Conservation (phyloP, 2,113 vertebrate genomes). For the Callionymus lyra region DNA sequence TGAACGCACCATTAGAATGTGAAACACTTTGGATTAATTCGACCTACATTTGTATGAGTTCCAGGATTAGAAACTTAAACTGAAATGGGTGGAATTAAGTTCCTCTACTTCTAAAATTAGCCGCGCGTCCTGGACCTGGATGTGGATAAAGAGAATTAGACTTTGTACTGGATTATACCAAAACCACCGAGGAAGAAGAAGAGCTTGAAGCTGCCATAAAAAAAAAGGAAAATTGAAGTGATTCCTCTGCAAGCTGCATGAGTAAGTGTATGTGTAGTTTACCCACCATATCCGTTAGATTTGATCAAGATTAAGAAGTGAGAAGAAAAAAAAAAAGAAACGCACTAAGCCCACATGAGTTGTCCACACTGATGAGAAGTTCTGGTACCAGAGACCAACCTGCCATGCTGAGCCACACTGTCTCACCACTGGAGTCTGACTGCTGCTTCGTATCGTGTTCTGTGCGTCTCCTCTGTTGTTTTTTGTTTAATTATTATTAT, state of each 20-base stretch:
- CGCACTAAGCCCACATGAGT: conserved; percentile 23
- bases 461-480: conserved; percentile 73
- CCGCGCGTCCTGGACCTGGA: too few species aligned
- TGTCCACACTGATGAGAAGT: conserved; percentile 41
- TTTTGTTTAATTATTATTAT: conserved; percentile 74
- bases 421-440: conserved; percentile 80
- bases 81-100: too few species aligned
- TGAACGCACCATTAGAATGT: too few species aligned
- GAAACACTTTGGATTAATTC: too few species aligned
- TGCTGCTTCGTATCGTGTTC: conserved; percentile 80
- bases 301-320: too few species aligned
- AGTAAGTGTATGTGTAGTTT: conserved; percentile 33
- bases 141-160: too few species aligned
- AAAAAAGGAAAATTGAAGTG: conserved; percentile 16
- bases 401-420: conserved; percentile 95
- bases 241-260: conserved; percentile 44
- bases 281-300: conserved; percentile 25
- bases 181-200: background rate
- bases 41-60: too few species aligned
- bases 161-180: conserved; percentile 9
- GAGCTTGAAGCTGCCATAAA: too few species aligned
- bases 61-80: too few species aligned
- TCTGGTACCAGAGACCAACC: conserved; percentile 68
- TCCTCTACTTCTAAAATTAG: too few species aligned
- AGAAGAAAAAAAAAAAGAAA: conserved; percentile 24